Evolutionary conservation across 2,888 invertebrate genomes (phyloP).

Genomic region (Rosalia funebris): DNA sequence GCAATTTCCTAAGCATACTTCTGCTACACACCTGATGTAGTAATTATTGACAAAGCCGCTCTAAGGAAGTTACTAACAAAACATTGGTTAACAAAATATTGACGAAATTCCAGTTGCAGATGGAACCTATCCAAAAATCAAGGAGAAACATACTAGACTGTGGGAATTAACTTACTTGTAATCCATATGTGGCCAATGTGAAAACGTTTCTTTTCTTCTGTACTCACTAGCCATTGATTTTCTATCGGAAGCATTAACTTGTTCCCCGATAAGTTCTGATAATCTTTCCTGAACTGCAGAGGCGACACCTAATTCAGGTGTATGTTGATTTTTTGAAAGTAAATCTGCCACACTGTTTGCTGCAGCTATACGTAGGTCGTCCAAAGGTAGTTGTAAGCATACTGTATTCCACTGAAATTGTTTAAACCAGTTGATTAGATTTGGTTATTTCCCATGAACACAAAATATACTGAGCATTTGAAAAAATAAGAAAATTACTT

Average conservation of each 20-base stretch:
- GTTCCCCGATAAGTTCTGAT: constrained; percentile 74
- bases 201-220: constrained; percentile 89
- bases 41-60: too few relatives aligned
- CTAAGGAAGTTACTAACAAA: too few relatives aligned
- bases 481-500: too few relatives aligned
- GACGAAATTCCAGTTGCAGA: too few relatives aligned
- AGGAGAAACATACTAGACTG: too few relatives aligned
- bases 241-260: constrained; percentile 66
- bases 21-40: too few relatives aligned
- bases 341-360: constrained; percentile 83
- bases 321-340: constrained; percentile 82
- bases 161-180: constrained; percentile 92
- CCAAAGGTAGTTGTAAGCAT: constrained; percentile 82
- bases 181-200: constrained; percentile 96
- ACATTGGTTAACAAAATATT: too few relatives aligned
- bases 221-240: constrained; percentile 91
- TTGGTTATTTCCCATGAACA: too few relatives aligned
- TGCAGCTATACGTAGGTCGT: constrained; percentile 81
- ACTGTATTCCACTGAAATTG: constrained; percentile 88
- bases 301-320: constrained; percentile 87
- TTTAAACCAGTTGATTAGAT: too few relatives aligned
- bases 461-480: too few relatives aligned
- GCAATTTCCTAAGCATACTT: too few relatives aligned
- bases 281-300: constrained; percentile 89
- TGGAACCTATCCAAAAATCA: too few relatives aligned